Conservation (phyloP, 2,797 vertebrate species). For the Falco columbarius region DNA sequence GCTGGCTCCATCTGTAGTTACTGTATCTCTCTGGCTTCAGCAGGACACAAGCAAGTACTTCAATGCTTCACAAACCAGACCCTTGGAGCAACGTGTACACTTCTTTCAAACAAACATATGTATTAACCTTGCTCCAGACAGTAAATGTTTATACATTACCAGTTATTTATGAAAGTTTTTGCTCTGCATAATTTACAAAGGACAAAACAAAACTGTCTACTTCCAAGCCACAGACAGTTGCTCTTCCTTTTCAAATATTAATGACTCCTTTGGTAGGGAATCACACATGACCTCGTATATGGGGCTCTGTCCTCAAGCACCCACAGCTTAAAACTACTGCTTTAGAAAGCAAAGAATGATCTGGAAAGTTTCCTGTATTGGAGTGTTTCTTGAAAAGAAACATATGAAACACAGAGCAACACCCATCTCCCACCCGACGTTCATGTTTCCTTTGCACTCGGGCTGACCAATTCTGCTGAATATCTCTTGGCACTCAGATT, state of each 20-base stretch:
- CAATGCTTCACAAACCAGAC: not conserved
- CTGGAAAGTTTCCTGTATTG: not conserved
- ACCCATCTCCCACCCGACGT: not conserved
- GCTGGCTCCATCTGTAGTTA: constrained; percentile 7
- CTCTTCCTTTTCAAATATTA: not conserved
- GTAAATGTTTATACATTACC: constrained; percentile 9
- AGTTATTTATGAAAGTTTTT: constrained; percentile 29
- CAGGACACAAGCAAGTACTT: not conserved
- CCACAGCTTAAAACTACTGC: not conserved
- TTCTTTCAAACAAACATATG: constrained; percentile 10
- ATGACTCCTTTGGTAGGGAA: not conserved
- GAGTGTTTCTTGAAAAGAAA: not conserved
- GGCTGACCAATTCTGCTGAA: not conserved
- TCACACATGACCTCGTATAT: not conserved
- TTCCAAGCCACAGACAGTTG: not conserved
- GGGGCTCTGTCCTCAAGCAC: not conserved
- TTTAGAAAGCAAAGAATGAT: not conserved
- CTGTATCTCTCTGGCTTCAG: not conserved
- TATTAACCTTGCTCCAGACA: constrained; percentile 2
- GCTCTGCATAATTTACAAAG: constrained; percentile 13
- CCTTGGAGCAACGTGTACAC: not conserved
- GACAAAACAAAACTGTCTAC: not conserved
- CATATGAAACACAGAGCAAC: not conserved
- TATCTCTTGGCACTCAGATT: not conserved
- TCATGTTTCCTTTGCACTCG: not conserved